Base-by-base conservation (phyloP, 2,888 invertebrate species). In the Cerastis leucographa region DNA sequence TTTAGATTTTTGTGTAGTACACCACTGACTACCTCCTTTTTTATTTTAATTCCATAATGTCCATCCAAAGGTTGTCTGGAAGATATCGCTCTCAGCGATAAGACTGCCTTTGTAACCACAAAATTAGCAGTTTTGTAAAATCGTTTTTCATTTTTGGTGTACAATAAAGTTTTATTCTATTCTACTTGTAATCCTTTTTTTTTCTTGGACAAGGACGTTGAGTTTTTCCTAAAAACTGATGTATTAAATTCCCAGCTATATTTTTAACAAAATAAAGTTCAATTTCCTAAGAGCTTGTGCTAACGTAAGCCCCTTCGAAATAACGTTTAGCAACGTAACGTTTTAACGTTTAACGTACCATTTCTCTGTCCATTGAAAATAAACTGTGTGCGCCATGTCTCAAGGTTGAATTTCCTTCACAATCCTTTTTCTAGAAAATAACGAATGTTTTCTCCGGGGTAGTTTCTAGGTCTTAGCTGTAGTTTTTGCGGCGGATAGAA, bases 401-500 rank as follows among this genome's bases (percentile, higher is more conserved):
- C 46, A 85, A 78, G 44, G 71, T 70, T 42, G 54, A 49, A 54
- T 73, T 54, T 81, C 17, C 11, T 9, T 66, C n/a, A 19, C n/a
- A 51, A 44, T 0, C 0, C 0, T 62, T 40, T 22, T 67, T 6
- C 42, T 9, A 49, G 42, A 64, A 74, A 75, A 79, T 78, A 82
- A 77, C 69, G 74, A 81, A 71, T 67, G 73, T 68, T 77, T 84
- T 76, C 80, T 83, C 71, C 11, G 22, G 64, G 71, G 76, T 70
- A 65, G 61, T 66, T 74, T 66, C 22, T 56, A 76, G 61, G 64
- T 80, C 67, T 77, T 76, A 71, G 75, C 42, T 44, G 64, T 69
- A 85, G 87, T 88, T 88, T 79, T 78, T 71, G 80, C 59, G 78
- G 61, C 65, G 80, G 66, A 87, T 85, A 73, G 88, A 90, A 88